Evolutionary conservation across 2,888 invertebrate genomes (phyloP).

Genomic region (Prosapia bicincta): DNA sequence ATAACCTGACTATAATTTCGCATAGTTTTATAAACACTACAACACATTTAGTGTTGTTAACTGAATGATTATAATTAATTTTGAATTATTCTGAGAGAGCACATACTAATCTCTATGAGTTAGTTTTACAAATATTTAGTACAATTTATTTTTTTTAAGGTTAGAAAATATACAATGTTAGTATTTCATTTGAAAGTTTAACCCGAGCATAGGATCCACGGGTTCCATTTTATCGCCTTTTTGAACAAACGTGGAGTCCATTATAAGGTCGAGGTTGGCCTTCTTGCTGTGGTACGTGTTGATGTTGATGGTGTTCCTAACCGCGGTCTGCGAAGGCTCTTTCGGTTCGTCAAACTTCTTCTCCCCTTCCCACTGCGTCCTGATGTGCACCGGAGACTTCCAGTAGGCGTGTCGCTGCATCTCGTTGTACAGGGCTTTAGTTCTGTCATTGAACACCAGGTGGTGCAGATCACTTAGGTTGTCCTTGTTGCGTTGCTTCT

Average conservation of each 20-base stretch:
- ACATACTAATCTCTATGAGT: no score
- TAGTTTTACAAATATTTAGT: no score
- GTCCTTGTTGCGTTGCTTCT: not conserved
- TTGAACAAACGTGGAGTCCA: constrained; percentile 12
- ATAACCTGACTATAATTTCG: no score
- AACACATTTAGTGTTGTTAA: no score
- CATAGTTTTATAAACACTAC: no score
- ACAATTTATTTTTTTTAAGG: no score
- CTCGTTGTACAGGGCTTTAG: not conserved
- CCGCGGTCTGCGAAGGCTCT: not conserved
- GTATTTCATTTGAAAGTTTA: constrained; percentile 19
- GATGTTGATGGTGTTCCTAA: constrained; percentile 12
- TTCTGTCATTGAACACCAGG: not conserved
- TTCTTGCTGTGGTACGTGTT: constrained; percentile 2
- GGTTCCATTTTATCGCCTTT: constrained; percentile 7
- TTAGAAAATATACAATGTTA: not conserved
- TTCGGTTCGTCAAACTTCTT: not conserved
- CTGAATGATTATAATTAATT: no score
- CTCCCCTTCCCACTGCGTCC: constrained; percentile 18
- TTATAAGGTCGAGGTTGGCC: constrained; percentile 13
- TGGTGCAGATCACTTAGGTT: not conserved
- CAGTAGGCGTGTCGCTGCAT: not conserved
- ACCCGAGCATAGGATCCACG: constrained; percentile 7
- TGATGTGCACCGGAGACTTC: not conserved
- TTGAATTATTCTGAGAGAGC: no score